phyloP scores from a whole-genome alignment of 2,113 vertebrate species.

The Nannobrachium achirus region DNA sequence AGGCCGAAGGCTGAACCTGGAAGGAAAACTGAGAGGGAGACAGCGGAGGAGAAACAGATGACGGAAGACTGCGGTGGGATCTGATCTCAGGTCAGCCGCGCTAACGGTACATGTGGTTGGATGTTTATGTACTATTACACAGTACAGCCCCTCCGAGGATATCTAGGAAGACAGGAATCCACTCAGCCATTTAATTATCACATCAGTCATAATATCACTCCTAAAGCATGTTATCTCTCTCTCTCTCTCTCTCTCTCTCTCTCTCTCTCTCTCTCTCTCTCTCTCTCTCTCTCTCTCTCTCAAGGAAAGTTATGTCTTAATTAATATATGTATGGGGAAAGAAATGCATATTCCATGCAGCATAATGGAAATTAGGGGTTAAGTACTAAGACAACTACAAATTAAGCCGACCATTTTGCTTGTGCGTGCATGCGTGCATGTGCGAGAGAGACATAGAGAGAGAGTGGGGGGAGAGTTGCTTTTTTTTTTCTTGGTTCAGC shows the following conservation, averaged over 20 bases:
- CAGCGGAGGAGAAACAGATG: neutral
- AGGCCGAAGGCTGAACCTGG: no score
- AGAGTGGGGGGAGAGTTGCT: conserved; percentile 18
- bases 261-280: conserved; percentile 5
- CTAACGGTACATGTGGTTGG: no score
- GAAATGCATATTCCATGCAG: conserved; percentile 24
- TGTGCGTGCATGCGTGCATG: neutral
- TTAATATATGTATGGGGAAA: neutral
- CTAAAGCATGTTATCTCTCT: neutral
- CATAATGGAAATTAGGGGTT: conserved; percentile 6
- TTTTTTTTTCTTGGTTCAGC: conserved; percentile 8
- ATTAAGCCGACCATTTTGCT: conserved; percentile 9
- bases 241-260: neutral
- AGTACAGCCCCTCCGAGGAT: no score
- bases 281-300: conserved; percentile 6
- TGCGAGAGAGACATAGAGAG: neutral
- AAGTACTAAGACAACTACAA: conserved; percentile 30
- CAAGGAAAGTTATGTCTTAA: neutral
- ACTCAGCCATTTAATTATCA: conserved; percentile 6
- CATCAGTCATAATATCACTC: neutral
- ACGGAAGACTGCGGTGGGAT: no score
- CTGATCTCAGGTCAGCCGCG: no score
- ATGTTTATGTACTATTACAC: no score
- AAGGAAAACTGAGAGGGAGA: neutral
- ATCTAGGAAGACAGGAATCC: no score